These are phyloP conservation scores for Cisticola juncidis DNA, from an alignment of 2,113 vertebrate genomes.

Conservation along the genomic window DNA sequence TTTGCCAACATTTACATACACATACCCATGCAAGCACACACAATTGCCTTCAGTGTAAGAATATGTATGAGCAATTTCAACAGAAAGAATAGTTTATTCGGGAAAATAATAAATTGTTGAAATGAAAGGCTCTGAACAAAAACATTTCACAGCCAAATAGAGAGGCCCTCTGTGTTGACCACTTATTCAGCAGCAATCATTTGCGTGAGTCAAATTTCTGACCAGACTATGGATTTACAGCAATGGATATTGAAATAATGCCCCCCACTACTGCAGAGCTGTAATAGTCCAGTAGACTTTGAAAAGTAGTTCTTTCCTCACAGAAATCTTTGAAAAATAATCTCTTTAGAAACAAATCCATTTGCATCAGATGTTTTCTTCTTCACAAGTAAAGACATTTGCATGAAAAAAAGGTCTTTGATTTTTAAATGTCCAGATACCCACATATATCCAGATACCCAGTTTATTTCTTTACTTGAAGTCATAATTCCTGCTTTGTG, in stretches of 20 bases:
- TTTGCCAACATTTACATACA: slow-evolving; percentile 48
- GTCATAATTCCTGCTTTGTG: slow-evolving; percentile 2
- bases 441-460: neutral
- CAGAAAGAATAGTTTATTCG: neutral
- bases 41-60: neutral
- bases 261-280: neutral
- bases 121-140: slow-evolving; percentile 34
- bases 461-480: slow-evolving; percentile 6
- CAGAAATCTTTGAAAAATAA: slow-evolving; percentile 23
- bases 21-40: neutral
- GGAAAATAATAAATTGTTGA: slow-evolving; percentile 12
- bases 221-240: neutral
- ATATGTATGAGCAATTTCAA: slow-evolving; percentile 40
- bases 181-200: neutral
- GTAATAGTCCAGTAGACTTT: neutral
- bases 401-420: slow-evolving; percentile 6
- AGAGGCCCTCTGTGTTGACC: neutral
- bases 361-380: slow-evolving; percentile 7
- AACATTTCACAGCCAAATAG: slow-evolving; percentile 1
- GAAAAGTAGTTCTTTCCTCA: neutral
- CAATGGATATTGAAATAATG: neutral
- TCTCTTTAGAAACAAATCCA: neutral
- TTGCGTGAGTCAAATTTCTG: neutral
- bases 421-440: slow-evolving; percentile 9
- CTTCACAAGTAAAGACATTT: neutral